Conservation (phyloP, 2,888 invertebrate genomes). For the Cecidostiba fungosa region DNA sequence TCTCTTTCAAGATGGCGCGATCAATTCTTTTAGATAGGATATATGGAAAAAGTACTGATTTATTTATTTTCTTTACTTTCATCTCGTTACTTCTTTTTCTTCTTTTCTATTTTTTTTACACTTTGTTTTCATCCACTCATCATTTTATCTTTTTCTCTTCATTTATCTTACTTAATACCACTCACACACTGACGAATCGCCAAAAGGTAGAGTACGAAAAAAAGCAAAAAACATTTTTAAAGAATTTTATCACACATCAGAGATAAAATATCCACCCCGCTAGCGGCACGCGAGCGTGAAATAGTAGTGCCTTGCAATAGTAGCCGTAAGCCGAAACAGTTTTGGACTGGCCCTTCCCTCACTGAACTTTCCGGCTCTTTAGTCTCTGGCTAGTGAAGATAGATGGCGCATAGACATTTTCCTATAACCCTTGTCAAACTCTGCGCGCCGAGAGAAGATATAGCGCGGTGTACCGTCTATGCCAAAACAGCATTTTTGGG, state of each 20-base stretch:
- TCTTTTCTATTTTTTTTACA: conserved; percentile 16
- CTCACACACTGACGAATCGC: conserved; percentile 31
- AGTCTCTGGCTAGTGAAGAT: too few relatives aligned
- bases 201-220: conserved; percentile 1
- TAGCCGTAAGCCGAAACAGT: too few relatives aligned
- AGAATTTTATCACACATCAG: conserved; percentile 12
- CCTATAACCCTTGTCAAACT: too few relatives aligned
- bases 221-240: not conserved
- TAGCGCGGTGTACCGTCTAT: too few relatives aligned
- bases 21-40: too few relatives aligned
- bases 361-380: too few relatives aligned
- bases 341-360: too few relatives aligned
- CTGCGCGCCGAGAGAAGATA: too few relatives aligned
- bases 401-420: conserved; percentile 20
- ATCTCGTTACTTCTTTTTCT: conserved; percentile 20
- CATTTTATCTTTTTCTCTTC: conserved; percentile 27
- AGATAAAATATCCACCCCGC: not conserved
- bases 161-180: conserved; percentile 7
- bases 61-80: conserved; percentile 47
- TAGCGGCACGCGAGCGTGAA: too few relatives aligned
- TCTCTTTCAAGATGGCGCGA: too few relatives aligned
- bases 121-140: conserved; percentile 31
- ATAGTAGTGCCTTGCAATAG: too few relatives aligned
- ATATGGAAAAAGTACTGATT: conserved; percentile 40
- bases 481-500: too few relatives aligned